These are phyloP conservation scores for Aleiodes leptofemur DNA, from an alignment of 2,888 invertebrate species.

Conservation along the genomic window DNA sequence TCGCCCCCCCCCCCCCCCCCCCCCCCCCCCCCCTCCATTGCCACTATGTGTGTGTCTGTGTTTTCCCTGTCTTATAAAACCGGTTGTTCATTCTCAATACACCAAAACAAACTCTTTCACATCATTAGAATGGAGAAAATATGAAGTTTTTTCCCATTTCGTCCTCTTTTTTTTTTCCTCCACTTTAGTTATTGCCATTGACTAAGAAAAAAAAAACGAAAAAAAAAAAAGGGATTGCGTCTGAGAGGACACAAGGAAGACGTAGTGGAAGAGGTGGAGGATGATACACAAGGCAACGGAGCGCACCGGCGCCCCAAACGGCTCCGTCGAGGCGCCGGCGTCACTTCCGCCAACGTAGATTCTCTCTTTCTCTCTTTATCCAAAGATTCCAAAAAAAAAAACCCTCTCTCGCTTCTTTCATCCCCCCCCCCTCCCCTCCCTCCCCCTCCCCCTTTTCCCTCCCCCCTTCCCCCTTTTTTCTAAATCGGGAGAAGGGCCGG, in stretches of 20 bases:
- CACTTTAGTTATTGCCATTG: too few species aligned
- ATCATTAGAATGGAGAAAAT: neutral
- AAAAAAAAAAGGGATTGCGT: conserved; percentile 52
- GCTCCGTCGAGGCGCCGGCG: conserved; percentile 75
- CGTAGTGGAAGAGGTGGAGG: conserved; percentile 66
- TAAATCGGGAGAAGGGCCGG: conserved; percentile 46
- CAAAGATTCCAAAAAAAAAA: conserved; percentile 44
- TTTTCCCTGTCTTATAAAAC: too few species aligned
- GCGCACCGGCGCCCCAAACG: conserved; percentile 74
- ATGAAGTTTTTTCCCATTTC: too few species aligned
- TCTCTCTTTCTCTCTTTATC: conserved; percentile 48
- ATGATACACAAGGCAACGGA: conserved; percentile 71
- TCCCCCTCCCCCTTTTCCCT: too few species aligned
- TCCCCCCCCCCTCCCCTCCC: conserved; percentile 24
- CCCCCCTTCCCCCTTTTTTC: too few species aligned
- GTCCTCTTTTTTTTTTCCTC: neutral
- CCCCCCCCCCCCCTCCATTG: too few species aligned
- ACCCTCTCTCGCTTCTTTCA: conserved; percentile 50
- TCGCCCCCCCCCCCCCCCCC: too few species aligned
- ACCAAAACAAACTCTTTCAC: too few species aligned
- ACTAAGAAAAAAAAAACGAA: conserved; percentile 41
- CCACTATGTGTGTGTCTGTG: too few species aligned
- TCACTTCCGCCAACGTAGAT: conserved; percentile 69
- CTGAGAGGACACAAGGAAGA: conserved; percentile 74
- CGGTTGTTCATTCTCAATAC: too few species aligned